Evolutionary conservation across 2,113 vertebrate species (phyloP).

Genomic region (Rhinolophus sinicus): DNA sequence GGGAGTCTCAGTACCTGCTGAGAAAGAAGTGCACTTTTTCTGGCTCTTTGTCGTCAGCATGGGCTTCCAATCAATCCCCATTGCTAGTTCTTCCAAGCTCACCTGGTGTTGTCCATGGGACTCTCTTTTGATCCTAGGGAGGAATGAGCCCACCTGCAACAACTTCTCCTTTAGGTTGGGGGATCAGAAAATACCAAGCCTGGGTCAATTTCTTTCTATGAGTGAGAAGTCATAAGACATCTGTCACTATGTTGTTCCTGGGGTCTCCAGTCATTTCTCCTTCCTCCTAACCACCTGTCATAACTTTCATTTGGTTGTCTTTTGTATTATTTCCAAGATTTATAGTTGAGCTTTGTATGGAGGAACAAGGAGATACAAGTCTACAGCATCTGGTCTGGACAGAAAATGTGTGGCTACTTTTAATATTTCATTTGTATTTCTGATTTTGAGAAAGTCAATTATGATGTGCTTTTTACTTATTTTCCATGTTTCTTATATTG

Average conservation of each 20-base stretch:
- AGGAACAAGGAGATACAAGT: neutral
- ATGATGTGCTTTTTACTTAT: neutral
- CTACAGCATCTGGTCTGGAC: too few species aligned
- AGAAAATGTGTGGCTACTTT: neutral
- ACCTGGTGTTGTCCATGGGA: neutral
- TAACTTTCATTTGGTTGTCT: neutral
- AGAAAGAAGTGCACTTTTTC: neutral
- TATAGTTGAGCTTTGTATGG: neutral
- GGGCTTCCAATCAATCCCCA: neutral
- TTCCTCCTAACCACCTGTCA: neutral
- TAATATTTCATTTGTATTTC: neutral
- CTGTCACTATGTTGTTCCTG: neutral
- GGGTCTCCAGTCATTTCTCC: neutral
- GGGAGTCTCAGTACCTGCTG: neutral
- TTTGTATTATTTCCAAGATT: neutral
- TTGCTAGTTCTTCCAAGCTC: neutral
- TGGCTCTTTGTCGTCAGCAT: neutral
- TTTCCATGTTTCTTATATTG: neutral
- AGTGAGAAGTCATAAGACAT: neutral
- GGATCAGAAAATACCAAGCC: rapidly evolving
- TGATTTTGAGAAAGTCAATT: neutral
- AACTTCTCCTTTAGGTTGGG: neutral
- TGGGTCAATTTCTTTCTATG: neutral
- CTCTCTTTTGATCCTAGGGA: neutral
- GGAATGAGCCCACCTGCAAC: neutral